These are phyloP conservation scores for Sebastes oblongus DNA, from an alignment of 2,797 vertebrate species.

Conservation along the genomic window DNA sequence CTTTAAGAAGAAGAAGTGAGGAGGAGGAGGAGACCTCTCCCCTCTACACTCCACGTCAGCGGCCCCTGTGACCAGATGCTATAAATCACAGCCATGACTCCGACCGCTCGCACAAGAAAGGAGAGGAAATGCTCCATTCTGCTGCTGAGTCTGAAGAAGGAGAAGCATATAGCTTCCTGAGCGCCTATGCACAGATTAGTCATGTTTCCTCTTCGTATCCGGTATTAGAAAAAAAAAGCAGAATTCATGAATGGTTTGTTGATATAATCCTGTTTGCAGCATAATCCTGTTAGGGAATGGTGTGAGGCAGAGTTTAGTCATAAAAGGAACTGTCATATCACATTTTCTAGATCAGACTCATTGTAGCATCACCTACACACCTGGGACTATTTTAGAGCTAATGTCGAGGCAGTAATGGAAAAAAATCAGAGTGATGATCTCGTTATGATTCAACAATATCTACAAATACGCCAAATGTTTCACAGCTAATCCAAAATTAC, in stretches of 20 bases:
- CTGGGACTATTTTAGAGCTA: neutral
- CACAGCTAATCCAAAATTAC: neutral
- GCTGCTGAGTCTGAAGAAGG: constrained; percentile 14
- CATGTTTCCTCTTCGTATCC: constrained; percentile 37
- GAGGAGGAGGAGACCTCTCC: constrained; percentile 1
- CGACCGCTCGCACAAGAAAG: constrained; percentile 29
- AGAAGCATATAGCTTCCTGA: constrained; percentile 33
- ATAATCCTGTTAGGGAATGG: constrained; percentile 45
- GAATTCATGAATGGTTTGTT: constrained; percentile 43
- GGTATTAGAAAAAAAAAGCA: neutral
- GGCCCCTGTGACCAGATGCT: constrained; percentile 49
- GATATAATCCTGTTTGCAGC: constrained; percentile 56
- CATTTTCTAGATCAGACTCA: constrained; percentile 27
- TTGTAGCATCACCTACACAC: constrained; percentile 13
- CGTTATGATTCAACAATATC: neutral
- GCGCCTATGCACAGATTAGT: constrained; percentile 53
- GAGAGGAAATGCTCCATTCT: constrained; percentile 57
- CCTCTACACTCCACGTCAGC: constrained; percentile 60
- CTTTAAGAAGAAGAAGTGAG: neutral
- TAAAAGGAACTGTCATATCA: constrained; percentile 25
- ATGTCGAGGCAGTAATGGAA: neutral
- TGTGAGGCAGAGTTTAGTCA: constrained; percentile 38
- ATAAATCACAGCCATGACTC: constrained; percentile 36
- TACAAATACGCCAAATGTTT: neutral
- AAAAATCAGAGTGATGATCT: neutral